A percentile compares a stretch with the other conserved stretches of the same genome.
Conservation (phyloP, 2,113 vertebrate genomes). For the Noturus placidus region DNA sequence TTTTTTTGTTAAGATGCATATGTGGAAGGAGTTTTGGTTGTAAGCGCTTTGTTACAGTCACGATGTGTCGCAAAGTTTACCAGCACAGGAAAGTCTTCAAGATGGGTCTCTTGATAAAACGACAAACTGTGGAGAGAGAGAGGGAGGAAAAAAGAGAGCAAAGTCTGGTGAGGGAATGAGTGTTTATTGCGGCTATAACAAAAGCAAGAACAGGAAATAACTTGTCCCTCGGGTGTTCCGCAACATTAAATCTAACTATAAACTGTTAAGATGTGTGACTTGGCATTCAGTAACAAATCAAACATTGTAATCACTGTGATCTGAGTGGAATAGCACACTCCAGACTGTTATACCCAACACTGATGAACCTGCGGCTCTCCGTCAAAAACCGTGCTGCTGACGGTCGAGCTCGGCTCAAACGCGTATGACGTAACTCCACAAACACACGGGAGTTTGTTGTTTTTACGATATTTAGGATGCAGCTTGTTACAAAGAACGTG, state of each 20-base stretch:
- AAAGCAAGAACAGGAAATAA: conserved; percentile 1
- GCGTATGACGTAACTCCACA: too few relatives aligned
- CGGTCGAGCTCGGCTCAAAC: not conserved
- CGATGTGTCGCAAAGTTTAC: not conserved
- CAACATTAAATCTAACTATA: not conserved
- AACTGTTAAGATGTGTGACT: not conserved
- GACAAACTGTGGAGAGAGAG: not conserved
- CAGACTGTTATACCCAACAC: not conserved
- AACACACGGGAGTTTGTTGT: not conserved
- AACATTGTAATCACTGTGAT: not conserved
- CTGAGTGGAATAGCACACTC: not conserved
- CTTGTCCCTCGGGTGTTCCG: not conserved
- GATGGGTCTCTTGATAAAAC: not conserved
- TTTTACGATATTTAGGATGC: not conserved
- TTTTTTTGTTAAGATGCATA: not conserved
- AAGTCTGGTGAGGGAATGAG: too few relatives aligned
- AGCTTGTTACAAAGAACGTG: not conserved
- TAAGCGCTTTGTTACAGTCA: not conserved
- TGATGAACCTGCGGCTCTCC: not conserved
- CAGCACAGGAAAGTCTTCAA: not conserved
- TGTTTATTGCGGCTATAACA: not conserved
- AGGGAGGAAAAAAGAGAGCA: not conserved
- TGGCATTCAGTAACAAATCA: not conserved
- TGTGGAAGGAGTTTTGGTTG: too few relatives aligned
- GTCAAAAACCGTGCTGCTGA: too few relatives aligned